A percentile compares a stretch with the other conserved stretches of the same genome.
Evolutionary conservation across 2,113 vertebrate species (phyloP).

Genomic region (Mobula hypostoma): DNA sequence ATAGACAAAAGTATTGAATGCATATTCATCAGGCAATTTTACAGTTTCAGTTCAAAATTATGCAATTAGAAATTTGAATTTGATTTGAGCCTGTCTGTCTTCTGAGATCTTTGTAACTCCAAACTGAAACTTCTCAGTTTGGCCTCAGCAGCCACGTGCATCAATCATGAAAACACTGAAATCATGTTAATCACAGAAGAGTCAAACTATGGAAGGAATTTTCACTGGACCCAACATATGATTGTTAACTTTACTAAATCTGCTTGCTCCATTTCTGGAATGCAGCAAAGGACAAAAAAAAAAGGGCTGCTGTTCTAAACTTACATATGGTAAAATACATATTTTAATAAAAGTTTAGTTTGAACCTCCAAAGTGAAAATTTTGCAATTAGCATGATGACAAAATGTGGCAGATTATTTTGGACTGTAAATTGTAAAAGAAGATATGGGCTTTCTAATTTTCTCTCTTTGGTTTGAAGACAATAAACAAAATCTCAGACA

Average conservation of each 20-base stretch:
- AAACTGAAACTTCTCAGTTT: not conserved
- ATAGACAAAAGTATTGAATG: not conserved
- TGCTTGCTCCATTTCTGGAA: not conserved
- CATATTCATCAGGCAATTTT: not conserved
- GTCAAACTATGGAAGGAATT: not conserved
- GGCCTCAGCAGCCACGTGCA: not conserved
- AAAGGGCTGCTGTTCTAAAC: not conserved
- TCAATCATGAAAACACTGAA: not conserved
- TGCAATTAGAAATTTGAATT: not conserved
- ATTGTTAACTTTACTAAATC: not conserved
- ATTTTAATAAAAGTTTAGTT: no score
- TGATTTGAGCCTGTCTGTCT: not conserved
- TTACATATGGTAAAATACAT: no score
- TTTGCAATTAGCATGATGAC: not conserved
- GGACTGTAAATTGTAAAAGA: not conserved
- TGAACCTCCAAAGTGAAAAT: no score
- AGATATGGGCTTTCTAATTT: not conserved
- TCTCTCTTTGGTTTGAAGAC: not conserved
- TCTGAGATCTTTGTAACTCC: not conserved
- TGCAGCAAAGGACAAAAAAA: not conserved
- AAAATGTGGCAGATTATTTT: not conserved
- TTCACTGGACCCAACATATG: not conserved
- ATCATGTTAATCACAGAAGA: not conserved
- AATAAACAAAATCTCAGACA: not conserved
- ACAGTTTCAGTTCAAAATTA: not conserved